A percentile compares a stretch with the other conserved stretches of the same genome.
phyloP scores from a whole-genome alignment of 2,113 vertebrate genomes.

The Monarcha castaneiventris region DNA sequence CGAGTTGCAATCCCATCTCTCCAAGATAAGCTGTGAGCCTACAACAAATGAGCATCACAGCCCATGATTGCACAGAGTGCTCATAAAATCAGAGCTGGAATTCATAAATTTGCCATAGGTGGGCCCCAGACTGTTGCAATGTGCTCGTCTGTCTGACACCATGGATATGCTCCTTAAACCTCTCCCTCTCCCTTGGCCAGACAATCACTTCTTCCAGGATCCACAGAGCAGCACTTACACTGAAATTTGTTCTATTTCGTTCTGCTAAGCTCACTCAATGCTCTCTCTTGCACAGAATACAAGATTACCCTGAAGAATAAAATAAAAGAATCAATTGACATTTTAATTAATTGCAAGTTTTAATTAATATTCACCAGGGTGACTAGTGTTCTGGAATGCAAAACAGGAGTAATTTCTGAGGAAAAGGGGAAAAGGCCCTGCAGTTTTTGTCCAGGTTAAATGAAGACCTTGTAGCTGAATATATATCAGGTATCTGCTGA shows the following conservation, averaged over 20 bases:
- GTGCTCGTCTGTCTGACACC: background rate
- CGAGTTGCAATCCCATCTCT: background rate
- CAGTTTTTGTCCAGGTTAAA: constrained; percentile 40
- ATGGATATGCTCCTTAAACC: background rate
- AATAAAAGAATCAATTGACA: constrained; percentile 68
- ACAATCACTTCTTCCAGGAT: background rate
- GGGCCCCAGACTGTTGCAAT: background rate
- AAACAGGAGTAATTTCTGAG: constrained; percentile 27
- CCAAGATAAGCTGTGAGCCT: background rate
- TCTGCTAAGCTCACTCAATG: background rate
- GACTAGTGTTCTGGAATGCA: constrained; percentile 59
- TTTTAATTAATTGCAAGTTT: constrained; percentile 67
- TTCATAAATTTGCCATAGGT: background rate
- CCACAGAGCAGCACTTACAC: background rate
- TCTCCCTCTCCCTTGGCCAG: background rate
- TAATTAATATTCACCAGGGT: constrained; percentile 62
- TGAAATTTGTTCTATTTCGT: constrained; percentile 6
- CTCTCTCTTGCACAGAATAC: constrained; percentile 41
- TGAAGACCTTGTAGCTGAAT: constrained; percentile 19
- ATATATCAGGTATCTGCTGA: background rate
- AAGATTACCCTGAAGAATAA: constrained; percentile 65
- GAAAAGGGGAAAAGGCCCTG: constrained; percentile 1
- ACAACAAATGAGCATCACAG: background rate
- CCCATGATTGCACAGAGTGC: background rate
- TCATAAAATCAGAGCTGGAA: constrained; percentile 12